Base-by-base conservation (phyloP, 1,140 invertebrate species). In the Hyles euphorbiae region DNA sequence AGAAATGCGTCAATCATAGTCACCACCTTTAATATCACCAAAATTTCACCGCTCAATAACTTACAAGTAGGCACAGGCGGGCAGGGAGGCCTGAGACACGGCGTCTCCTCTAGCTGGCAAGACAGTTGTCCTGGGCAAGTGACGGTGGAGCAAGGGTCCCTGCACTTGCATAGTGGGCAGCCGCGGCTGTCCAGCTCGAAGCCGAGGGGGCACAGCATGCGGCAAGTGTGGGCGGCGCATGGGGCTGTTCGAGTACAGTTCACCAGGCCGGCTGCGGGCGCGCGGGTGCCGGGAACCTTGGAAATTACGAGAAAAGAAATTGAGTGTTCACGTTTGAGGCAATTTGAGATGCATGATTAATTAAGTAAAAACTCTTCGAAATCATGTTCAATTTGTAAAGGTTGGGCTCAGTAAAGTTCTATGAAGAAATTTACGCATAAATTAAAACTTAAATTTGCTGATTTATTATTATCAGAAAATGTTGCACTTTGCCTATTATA, bases 141-240 rank as follows among this genome's bases (percentile, higher is more conserved):
- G 34, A 96, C 87, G 0, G 91, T 91, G 7, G 92, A 90, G 70
- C 96, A 97, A 0, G 95, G 95, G 80, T 97, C 95, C 3, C 93
- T 88, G 67, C 96, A 97, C 63, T 94, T 92, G 83, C 96, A 97
- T 11, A 94, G 86, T 0, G 93, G 92, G 78, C 96, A 97, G 4
- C 96, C 95, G 54, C 93, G 92, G 0, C 87, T 67, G 60, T 92
- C 91, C 68, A 95, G 89, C 71, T 94, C 91, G 78, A 97, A 97
- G 49, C 95, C 95, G 62, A 95, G 91, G 0, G 95, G 95, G 76
- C 96, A 97, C 54, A 96, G 91, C 95, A 97, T 97, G n/a, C 95
- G 92, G 70, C 95, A 97, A 0, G 93, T 94, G 63, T 95, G 94
- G 0, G 94, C 94, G 1, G 94, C 92, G 71, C 96, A 97, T 3